phyloP scores from a whole-genome alignment of 64 coral and sea anemone species.

The Platygyra sinensis region DNA sequence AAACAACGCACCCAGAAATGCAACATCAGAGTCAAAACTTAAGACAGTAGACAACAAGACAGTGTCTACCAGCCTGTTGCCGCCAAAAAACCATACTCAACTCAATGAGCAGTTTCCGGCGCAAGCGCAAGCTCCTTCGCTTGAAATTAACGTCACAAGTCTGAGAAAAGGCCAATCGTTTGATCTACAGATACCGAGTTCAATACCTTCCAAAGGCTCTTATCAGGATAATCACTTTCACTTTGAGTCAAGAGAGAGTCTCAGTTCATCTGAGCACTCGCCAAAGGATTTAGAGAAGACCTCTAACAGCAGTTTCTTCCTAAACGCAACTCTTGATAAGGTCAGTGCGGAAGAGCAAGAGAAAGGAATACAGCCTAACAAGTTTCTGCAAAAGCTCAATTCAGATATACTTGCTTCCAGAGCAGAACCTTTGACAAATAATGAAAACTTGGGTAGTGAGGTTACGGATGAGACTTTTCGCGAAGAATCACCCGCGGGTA shows the following conservation, averaged over 20 bases:
- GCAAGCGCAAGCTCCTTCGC: conserved; percentile 2
- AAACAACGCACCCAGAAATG: background rate
- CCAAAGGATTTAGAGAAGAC: background rate
- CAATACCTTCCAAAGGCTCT: background rate
- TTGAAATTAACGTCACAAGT: conserved; percentile 5
- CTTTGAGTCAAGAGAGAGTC: background rate
- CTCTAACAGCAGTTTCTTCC: background rate
- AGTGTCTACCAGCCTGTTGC: background rate
- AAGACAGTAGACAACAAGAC: background rate
- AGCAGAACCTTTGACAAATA: background rate
- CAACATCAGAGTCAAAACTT: background rate
- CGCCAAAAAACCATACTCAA: background rate
- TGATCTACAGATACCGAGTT: conserved; percentile 3
- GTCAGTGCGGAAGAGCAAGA: background rate
- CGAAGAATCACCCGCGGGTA: conserved; percentile 16
- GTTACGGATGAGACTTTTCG: background rate
- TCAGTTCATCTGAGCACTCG: background rate
- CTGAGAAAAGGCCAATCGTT: conserved; percentile 25
- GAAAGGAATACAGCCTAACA: background rate
- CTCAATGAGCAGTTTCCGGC: background rate
- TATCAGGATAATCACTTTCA: conserved; percentile 16
- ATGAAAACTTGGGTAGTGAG: background rate
- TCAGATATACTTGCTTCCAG: background rate
- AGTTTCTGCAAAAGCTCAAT: conserved; percentile 18
- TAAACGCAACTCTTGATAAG: background rate